These are phyloP conservation scores for Tridacna crocea DNA, from an alignment of 2,888 invertebrate species.

Conservation along the genomic window DNA sequence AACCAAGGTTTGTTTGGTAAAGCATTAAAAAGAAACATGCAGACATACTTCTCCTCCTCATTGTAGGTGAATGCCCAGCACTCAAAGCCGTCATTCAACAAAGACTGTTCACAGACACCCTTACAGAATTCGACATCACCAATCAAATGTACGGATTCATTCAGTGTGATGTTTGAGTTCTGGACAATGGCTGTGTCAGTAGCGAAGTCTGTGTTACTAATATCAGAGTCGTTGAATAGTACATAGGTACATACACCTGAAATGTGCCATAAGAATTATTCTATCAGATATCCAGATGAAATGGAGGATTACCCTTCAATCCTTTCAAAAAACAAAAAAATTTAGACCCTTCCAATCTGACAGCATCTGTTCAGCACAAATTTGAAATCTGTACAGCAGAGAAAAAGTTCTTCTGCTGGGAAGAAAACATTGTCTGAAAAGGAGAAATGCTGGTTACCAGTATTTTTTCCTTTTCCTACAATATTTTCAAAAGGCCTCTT, in stretches of 20 bases:
- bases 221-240: slow-evolving; percentile 41
- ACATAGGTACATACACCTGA: slow-evolving; percentile 37
- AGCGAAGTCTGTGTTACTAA: slow-evolving; percentile 52
- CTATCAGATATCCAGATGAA: too few relatives aligned
- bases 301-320: too few relatives aligned
- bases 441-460: too few relatives aligned
- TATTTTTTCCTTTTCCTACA: too few relatives aligned
- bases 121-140: slow-evolving; percentile 52
- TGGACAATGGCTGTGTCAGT: slow-evolving; percentile 51
- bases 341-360: too few relatives aligned
- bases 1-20: neutral
- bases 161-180: slow-evolving; percentile 57
- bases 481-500: too few relatives aligned
- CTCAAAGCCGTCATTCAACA: slow-evolving; percentile 54
- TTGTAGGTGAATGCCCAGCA: slow-evolving; percentile 63
- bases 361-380: too few relatives aligned
- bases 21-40: neutral
- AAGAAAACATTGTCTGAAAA: too few relatives aligned
- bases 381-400: too few relatives aligned
- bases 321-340: too few relatives aligned
- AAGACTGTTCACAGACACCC: slow-evolving; percentile 57
- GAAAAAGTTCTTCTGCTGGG: too few relatives aligned
- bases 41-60: slow-evolving; percentile 46
- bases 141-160: slow-evolving; percentile 55
- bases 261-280: neutral